Evolutionary conservation across 2,888 invertebrate genomes (phyloP).

Genomic region (Synergus gifuensis): DNA sequence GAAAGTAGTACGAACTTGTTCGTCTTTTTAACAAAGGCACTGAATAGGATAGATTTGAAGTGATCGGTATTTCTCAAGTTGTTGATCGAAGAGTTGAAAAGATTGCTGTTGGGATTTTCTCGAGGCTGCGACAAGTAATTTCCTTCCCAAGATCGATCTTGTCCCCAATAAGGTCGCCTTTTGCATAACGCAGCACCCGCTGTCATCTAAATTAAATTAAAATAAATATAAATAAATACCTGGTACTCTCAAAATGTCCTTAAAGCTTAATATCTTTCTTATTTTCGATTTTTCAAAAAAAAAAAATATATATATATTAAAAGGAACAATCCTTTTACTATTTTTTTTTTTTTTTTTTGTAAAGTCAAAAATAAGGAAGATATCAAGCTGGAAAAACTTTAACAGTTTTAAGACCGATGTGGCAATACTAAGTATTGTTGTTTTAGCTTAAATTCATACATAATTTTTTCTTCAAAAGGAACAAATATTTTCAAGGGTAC

Average conservation of each 20-base stretch:
- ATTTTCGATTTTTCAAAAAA: too few species aligned
- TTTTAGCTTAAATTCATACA: too few species aligned
- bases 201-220: conserved; percentile 78
- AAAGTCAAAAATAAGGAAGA: too few species aligned
- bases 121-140: conserved; percentile 86
- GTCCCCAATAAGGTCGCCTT: conserved; percentile 86
- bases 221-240: conserved; percentile 9
- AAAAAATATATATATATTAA: background rate
- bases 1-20: conserved; percentile 65
- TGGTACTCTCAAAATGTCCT: too few species aligned
- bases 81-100: conserved; percentile 84
- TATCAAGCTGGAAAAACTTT: too few species aligned
- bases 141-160: conserved; percentile 89
- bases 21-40: conserved; percentile 73
- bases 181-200: conserved; percentile 87
- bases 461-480: too few species aligned
- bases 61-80: conserved; percentile 84
- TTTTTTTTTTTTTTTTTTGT: too few species aligned
- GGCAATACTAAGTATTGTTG: too few species aligned
- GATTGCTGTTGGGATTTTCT: conserved; percentile 84
- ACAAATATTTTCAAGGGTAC: too few species aligned
- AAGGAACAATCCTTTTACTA: too few species aligned
- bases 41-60: conserved; percentile 80
- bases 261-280: too few species aligned
- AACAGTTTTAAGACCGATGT: too few species aligned